A percentile compares a stretch with the other conserved stretches of the same genome.
These are phyloP conservation scores for Portunus trituberculatus DNA, from an alignment of 1,140 invertebrate species.

Conservation along the genomic window DNA sequence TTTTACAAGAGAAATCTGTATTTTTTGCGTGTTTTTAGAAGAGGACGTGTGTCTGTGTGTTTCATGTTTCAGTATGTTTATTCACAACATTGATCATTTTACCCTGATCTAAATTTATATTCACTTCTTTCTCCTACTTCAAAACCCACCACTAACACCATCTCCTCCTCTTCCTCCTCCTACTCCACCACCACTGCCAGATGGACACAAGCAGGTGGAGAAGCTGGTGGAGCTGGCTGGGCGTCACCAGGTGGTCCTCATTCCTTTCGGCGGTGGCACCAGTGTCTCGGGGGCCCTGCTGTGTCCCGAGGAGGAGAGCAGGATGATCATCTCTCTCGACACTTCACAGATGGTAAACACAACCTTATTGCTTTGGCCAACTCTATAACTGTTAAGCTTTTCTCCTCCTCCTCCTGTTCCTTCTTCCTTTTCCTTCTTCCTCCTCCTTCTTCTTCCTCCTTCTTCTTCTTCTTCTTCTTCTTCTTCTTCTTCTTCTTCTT, in stretches of 20 bases:
- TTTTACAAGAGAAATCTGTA: too few relatives aligned
- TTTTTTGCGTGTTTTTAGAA: too few relatives aligned
- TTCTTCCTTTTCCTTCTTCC: background rate
- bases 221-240: slow-evolving; percentile 90
- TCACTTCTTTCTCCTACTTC: background rate
- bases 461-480: too few relatives aligned
- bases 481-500: slow-evolving; percentile 52
- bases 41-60: too few relatives aligned
- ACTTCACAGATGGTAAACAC: slow-evolving; percentile 93
- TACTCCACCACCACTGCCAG: slow-evolving; percentile 79
- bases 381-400: too few relatives aligned
- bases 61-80: too few relatives aligned
- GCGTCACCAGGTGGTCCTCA: slow-evolving; percentile 89
- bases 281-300: slow-evolving; percentile 95
- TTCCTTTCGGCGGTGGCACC: slow-evolving; percentile 98
- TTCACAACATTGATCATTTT: too few relatives aligned
- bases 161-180: background rate
- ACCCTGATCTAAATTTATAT: too few relatives aligned
- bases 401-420: too few relatives aligned
- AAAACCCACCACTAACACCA: background rate
- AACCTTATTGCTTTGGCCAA: background rate
- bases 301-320: slow-evolving; percentile 89
- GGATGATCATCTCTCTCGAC: slow-evolving; percentile 95
- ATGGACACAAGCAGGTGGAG: slow-evolving; percentile 90
- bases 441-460: slow-evolving; percentile 12